Conservation (phyloP, 2,113 vertebrate species). For the Vulpes vulpes region DNA sequence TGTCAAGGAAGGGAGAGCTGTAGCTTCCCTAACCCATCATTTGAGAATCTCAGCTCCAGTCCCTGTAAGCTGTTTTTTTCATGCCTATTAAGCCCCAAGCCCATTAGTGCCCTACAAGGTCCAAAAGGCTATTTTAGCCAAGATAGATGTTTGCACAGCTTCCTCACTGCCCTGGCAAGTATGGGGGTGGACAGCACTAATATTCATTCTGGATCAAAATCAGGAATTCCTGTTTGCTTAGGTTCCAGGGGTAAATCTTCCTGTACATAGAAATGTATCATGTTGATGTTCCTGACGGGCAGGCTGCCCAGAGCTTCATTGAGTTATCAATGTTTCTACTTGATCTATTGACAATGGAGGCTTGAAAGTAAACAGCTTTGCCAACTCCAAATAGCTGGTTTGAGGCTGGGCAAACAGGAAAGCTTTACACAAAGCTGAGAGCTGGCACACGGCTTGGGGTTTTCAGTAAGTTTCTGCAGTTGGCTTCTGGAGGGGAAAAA, state of each 20-base stretch:
- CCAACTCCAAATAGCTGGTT: conserved; percentile 41
- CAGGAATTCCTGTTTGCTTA: conserved; percentile 53
- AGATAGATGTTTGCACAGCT: conserved; percentile 60
- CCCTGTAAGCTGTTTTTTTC: not conserved
- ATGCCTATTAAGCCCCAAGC: not conserved
- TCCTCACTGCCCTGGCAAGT: not conserved
- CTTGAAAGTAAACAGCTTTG: conserved; percentile 70
- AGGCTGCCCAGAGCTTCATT: conserved; percentile 51
- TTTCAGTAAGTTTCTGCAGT: not conserved
- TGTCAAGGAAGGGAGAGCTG: not conserved
- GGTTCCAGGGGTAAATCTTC: conserved; percentile 64
- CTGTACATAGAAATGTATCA: conserved; percentile 49
- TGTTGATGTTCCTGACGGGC: rapidly evolving
- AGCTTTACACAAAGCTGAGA: conserved; percentile 52
- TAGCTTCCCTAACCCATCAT: not conserved
- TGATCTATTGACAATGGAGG: conserved; percentile 73
- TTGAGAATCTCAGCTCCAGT: not conserved
- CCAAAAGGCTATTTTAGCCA: conserved; percentile 59
- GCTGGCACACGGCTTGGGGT: not conserved
- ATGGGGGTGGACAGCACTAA: not conserved
- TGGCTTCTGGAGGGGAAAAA: not conserved
- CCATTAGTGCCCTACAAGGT: not conserved
- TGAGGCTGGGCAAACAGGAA: conserved; percentile 33
- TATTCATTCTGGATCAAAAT: conserved; percentile 42
- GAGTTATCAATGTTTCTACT: conserved; percentile 61